A percentile compares a stretch with the other conserved stretches of the same genome.
These are phyloP conservation scores for Zygothrica quintamaculata DNA, from an alignment of 2,888 invertebrate species.

Conservation along the genomic window DNA sequence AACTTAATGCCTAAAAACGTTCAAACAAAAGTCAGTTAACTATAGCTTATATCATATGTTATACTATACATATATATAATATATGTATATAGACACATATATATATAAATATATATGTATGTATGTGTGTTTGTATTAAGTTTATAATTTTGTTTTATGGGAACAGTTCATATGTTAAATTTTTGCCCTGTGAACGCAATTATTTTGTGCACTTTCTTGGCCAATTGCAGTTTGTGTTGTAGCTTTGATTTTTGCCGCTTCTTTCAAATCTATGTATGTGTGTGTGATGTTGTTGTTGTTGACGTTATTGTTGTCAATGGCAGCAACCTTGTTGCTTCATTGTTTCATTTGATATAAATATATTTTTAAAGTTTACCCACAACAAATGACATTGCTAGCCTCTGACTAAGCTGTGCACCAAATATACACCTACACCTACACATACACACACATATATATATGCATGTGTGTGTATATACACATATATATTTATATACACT, in stretches of 20 bases:
- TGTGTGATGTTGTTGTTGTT: too few species aligned
- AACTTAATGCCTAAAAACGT: conserved; percentile 17
- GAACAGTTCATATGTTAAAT: conserved; percentile 21
- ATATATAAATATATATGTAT: background rate
- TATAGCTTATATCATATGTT: background rate
- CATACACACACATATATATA: background rate
- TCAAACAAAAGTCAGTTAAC: background rate
- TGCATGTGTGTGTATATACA: too few species aligned
- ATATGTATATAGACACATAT: background rate
- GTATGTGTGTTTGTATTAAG: background rate
- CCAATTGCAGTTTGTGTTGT: conserved; percentile 28
- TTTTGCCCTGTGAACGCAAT: conserved; percentile 46
- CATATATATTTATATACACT: conserved; percentile 6
- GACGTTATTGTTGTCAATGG: conserved; percentile 31
- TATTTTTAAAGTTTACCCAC: conserved; percentile 17
- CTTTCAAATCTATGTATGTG: conserved; percentile 9
- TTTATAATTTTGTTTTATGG: conserved; percentile 3
- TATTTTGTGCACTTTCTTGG: conserved; percentile 44
- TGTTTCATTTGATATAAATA: conserved; percentile 27
- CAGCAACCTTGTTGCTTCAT: conserved; percentile 37
- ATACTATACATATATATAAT: background rate
- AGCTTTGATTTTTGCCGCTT: conserved; percentile 36
- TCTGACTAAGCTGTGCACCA: conserved; percentile 38
- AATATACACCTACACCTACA: conserved; percentile 5
- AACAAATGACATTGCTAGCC: conserved; percentile 27